Conservation (phyloP, 2,113 vertebrate species). For the Shinisaurus crocodilurus region DNA sequence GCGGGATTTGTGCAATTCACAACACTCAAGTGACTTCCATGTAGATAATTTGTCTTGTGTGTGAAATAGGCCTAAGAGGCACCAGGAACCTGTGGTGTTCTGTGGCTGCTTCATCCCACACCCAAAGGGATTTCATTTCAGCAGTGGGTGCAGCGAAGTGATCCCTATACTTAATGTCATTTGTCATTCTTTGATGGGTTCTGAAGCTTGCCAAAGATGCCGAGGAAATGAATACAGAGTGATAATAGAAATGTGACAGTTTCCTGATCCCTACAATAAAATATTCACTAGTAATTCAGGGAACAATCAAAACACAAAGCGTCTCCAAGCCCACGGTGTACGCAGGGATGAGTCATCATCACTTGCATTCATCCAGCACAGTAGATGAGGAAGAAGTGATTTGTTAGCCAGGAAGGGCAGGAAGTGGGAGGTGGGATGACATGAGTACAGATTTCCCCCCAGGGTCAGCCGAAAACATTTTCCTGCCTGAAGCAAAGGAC, state of each 20-base stretch:
- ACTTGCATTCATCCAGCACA: slow-evolving; percentile 1
- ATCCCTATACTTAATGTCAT: slow-evolving; percentile 57
- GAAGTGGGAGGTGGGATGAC: neutral
- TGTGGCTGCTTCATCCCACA: slow-evolving; percentile 48
- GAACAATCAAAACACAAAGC: neutral
- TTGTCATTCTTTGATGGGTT: neutral
- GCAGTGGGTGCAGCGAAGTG: slow-evolving; percentile 58
- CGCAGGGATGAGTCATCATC: neutral
- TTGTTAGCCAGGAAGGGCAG: neutral
- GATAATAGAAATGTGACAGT: slow-evolving; percentile 22
- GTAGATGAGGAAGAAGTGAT: neutral
- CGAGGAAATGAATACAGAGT: slow-evolving; percentile 37
- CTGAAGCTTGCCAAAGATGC: slow-evolving; percentile 48
- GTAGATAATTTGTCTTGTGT: too few relatives aligned
- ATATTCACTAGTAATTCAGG: slow-evolving; percentile 22
- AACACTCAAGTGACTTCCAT: neutral
- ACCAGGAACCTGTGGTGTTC: slow-evolving; percentile 39
- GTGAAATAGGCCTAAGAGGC: neutral
- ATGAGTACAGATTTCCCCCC: neutral
- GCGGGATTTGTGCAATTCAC: neutral
- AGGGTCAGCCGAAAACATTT: too few relatives aligned
- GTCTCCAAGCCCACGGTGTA: neutral
- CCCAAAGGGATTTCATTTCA: slow-evolving; percentile 26
- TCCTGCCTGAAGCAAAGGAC: too few relatives aligned
- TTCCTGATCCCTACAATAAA: neutral